These are phyloP conservation scores for Pogonomyrmex barbatus DNA, from an alignment of 1,140 invertebrate species.

Conservation along the genomic window DNA sequence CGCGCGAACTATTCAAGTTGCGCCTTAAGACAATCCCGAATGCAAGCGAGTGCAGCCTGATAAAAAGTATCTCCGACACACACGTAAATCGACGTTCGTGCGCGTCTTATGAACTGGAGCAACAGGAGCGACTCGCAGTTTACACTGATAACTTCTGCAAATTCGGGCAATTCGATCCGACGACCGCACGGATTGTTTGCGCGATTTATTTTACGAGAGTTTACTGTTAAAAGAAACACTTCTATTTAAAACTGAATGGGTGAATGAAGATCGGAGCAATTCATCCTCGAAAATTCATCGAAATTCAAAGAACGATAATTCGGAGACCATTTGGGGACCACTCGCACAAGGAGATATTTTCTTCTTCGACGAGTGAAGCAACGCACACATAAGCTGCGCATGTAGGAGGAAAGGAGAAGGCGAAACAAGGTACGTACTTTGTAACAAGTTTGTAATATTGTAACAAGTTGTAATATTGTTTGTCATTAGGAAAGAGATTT, in stretches of 20 bases:
- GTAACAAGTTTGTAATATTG: neutral
- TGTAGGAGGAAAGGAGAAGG: no score
- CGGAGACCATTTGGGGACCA: neutral
- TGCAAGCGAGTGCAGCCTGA: constrained; percentile 52
- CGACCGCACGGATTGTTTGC: neutral
- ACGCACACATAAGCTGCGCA: neutral
- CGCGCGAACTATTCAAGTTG: constrained; percentile 11
- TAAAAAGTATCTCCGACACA: constrained; percentile 51
- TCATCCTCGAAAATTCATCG: neutral
- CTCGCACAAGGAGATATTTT: neutral
- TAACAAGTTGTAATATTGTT: no score
- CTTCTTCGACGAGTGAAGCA: neutral
- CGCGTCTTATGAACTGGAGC: constrained; percentile 10
- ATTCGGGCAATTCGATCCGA: neutral
- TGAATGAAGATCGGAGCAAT: neutral
- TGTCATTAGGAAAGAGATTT: neutral
- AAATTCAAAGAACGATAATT: neutral
- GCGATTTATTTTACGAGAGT: neutral
- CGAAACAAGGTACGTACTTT: constrained; percentile 32
- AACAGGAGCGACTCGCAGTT: constrained; percentile 44
- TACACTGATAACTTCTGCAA: neutral
- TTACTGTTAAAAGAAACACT: neutral
- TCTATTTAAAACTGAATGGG: neutral
- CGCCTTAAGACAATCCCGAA: neutral
- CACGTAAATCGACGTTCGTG: constrained; percentile 43